Evolutionary conservation across 1,140 invertebrate genomes (phyloP), one percentile per base, ranked within the genome.

Genomic region (Orius insidiosus): DNA sequence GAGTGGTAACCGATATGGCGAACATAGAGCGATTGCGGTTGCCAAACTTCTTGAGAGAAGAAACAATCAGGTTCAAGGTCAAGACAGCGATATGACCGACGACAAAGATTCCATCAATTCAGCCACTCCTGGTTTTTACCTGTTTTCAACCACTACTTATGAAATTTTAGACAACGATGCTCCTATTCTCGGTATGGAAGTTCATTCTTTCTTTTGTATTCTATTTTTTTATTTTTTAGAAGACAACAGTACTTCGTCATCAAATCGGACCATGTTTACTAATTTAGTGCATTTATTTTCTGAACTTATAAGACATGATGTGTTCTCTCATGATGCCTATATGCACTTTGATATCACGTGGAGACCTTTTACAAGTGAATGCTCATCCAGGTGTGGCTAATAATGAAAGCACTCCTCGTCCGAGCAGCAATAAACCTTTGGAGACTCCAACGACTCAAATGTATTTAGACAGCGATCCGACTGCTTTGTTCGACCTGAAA

Each of bases 261-360:
- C 67, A 0, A 43, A 24, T 50, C 74, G 78, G 45, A 72, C 77
- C 9, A 85, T 89, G 49, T 97, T 98, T 61, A 82, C 84, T 2
- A 96, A 96, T 64, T 68, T 97, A 15, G 87, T 98, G 10, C 83
- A 94, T 59, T 64, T 98, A n/a, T 98, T 96, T 61, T 80, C 85
- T 40, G 92, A 96, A 58, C 65, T 98, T 0, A 90, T 97, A 46
- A 71, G 88, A 6, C 77, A 90, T 51, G 93, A 97, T 59, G 88
- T 97, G 0, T 98, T 98, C 64, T 96, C 90, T 0, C 92, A 97
- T 58, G 93, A 97, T 65, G 85, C 86, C 0, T 98, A 98, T 59
- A 90, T 97, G 92, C 56, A 94, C 90, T 1, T 65, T 98, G 2
- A 96, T 98, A 52, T 94, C 93, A 0, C 71, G 93, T 57, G 93